Evolutionary conservation across 2,888 invertebrate species (phyloP), one percentile per base, ranked within the genome.

Genomic region (Portevinia maculata): DNA sequence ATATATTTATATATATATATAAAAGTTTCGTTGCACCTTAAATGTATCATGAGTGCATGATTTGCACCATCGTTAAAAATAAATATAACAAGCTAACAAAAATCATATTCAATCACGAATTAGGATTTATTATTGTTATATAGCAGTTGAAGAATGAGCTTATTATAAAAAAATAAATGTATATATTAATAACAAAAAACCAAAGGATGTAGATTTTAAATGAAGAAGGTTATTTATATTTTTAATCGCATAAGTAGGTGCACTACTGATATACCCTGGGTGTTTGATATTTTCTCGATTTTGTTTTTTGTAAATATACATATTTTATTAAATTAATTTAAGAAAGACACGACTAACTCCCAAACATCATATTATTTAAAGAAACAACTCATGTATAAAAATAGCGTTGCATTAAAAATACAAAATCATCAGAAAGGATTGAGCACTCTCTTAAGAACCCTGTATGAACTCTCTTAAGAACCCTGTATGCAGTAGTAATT

Each of bases 211-310:
- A 71, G 71, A 28, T 50, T 9, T 11, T 53, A 59, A 62, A 48
- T 48, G 32, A 19, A 28, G 28, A 48, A 70, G 48, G 69, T 59
- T 28, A 59, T 34, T 34, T 24, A 7, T 48, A 59, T 60, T 59
- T 8, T 73, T 55, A 9, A 44, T 19, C 37, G 50, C 62, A 70
- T 75, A 65, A 48, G 59, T 83, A 83, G 71, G 83, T 78, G 83
- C 83, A 83, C 83, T 60, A 84, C 84, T 84, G 85, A 84, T 84
- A 85, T 85, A 85, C 85, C 85, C 85, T 85, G 85, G 85, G 85
- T 84, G 78, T 81, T 67, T 84, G 57, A 57, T 7, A 69, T 17
- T 70, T 81, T 41, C 7, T 73, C 50, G 28, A 53, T 24, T 62
- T 53, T 37, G 46, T 3, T 69, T 55, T 67, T 55, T 67, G 67